Percentiles rank a stretch among this genome's conserved stretches.
phyloP scores from a whole-genome alignment of 2,797 vertebrate species.

The Orientallactaga sibirica region DNA sequence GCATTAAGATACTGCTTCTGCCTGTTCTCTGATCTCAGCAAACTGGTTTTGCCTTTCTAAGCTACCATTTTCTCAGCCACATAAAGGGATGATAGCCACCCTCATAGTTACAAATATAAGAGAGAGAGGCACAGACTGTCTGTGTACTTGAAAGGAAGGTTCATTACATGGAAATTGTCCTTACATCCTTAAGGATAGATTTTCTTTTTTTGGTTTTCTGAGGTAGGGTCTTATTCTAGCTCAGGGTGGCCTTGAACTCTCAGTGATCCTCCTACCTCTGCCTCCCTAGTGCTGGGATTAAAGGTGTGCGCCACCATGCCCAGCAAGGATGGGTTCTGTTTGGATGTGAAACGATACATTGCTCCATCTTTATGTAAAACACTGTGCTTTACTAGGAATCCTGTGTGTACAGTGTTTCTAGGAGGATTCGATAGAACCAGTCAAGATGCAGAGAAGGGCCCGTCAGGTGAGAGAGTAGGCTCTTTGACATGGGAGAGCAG shows the following conservation, averaged over 20 bases:
- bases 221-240: no score
- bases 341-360: neutral
- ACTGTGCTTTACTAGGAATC: neutral
- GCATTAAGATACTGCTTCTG: neutral
- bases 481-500: conserved; percentile 2
- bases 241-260: no score
- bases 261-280: no score
- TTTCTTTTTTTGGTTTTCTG: no score
- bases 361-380: conserved; percentile 17
- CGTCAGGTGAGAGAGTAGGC: neutral
- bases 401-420: neutral
- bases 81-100: neutral
- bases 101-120: neutral
- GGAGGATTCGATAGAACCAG: neutral
- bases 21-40: neutral
- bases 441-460: neutral
- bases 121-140: neutral
- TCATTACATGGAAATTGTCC: neutral
- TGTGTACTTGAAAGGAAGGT: neutral
- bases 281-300: no score
- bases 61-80: neutral
- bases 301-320: no score
- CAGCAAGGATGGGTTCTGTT: neutral
- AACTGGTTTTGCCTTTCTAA: neutral
- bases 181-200: neutral